Percentiles rank a stretch among this genome's conserved stretches.
These are phyloP conservation scores for Delphinus delphis DNA, from an alignment of 2,113 vertebrate genomes.

Conservation along the genomic window DNA sequence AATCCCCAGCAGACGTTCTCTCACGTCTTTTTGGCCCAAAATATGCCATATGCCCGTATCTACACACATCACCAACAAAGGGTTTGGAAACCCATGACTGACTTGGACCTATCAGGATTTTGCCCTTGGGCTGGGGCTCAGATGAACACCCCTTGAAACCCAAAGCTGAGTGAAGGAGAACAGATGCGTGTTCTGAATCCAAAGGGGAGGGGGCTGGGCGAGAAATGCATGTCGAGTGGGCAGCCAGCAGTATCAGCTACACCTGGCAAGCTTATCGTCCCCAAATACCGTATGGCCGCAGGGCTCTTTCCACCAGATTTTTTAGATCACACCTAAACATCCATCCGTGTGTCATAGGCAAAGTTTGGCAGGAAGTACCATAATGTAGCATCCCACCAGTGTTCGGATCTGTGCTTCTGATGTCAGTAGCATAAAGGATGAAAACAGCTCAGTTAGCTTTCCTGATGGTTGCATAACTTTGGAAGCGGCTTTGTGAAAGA, in stretches of 20 bases:
- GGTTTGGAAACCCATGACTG: neutral
- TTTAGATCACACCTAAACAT: neutral
- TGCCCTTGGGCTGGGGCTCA: neutral
- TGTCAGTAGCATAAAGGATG: neutral
- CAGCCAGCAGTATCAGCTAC: neutral
- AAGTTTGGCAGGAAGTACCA: neutral
- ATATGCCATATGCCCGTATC: neutral
- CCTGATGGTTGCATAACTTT: neutral
- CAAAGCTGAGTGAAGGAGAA: neutral
- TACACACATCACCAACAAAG: neutral
- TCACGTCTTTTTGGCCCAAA: neutral
- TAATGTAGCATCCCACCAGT: neutral
- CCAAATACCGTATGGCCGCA: neutral
- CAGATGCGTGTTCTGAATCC: neutral
- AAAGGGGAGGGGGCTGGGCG: neutral
- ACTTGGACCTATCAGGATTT: neutral
- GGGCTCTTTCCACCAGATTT: neutral
- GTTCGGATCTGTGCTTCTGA: neutral
- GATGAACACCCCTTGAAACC: neutral
- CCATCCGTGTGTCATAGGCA: neutral
- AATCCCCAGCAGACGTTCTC: neutral
- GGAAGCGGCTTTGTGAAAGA: neutral
- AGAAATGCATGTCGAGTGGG: neutral
- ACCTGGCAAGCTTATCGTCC: neutral
- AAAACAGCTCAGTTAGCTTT: neutral